Base-by-base conservation (phyloP, 23 tunicate species). In the Styela plicata region DNA sequence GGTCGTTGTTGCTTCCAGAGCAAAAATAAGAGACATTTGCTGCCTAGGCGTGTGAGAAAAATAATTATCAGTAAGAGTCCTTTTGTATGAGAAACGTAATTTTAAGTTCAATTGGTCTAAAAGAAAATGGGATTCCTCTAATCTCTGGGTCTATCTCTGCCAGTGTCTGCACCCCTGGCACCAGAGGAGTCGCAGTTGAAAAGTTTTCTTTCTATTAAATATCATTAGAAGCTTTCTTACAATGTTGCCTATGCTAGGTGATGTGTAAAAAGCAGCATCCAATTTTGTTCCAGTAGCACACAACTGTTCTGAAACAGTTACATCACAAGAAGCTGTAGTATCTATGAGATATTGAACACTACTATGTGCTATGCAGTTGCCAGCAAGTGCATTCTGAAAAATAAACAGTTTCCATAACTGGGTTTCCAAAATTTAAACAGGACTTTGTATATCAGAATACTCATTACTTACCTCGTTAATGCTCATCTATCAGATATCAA, bases 301-400 rank as follows among this genome's bases (percentile, higher is more conserved):
- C 3, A 36, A 29, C 2, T 61, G 20, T n/a, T 23, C 21, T 22
- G 80, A 69, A 29, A 84, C 85, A 7, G 82, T 80, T 63, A 79
- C 88, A 73, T 89, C 94, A 74, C 94, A 89, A 5, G 63, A 37
- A 1, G 94, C 85, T 26, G 25, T 31, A 34, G 83, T 34, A 75
- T 89, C 85, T 62, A 63, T 65, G 34, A 85, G 88, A 74, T 79
- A 89, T 21, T 20, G 63, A 24, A 89, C 85, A 0, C 37, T 23
- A 33, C 86, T 44, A 61, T 70, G 57, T 33, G 69, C 24, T 2
- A 84, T 2, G 70, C 94, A 89, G 30, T 74, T 74, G 3, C 94
- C 94, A 10, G 82, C 37, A 18, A 80, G 33, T 20, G 87, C 67
- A 57, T 62, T 30, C 94, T 89, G 84, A 22, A 83, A 78, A 83